Evolutionary conservation across 2,888 invertebrate genomes (phyloP).

Genomic region (Ormyrus rosae): DNA sequence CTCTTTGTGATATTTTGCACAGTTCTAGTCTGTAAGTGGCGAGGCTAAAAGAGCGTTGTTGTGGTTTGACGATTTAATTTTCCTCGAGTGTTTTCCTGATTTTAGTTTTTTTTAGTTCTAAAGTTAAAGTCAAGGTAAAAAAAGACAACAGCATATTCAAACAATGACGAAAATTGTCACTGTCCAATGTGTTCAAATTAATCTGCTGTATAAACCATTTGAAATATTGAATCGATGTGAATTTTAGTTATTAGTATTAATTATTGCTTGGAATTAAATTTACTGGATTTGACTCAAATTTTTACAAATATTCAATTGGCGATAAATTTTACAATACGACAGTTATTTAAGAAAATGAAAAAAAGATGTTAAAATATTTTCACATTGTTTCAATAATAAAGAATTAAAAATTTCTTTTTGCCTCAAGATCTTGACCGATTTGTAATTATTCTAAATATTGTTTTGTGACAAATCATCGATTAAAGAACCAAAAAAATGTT

Average conservation of each 20-base stretch:
- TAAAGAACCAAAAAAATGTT: slow-evolving; percentile 21
- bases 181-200: slow-evolving; percentile 34
- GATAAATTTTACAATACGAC: too few species aligned
- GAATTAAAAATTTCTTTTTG: too few species aligned
- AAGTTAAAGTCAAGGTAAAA: background rate
- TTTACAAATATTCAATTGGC: too few species aligned
- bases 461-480: background rate
- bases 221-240: too few species aligned
- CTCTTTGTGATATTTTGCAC: slow-evolving; percentile 41
- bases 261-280: too few species aligned
- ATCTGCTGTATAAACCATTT: background rate
- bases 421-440: too few species aligned
- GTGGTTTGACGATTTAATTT: slow-evolving; percentile 10
- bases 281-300: too few species aligned
- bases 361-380: too few species aligned
- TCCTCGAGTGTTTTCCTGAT: slow-evolving; percentile 17
- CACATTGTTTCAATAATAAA: too few species aligned
- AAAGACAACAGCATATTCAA: slow-evolving; percentile 1
- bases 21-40: slow-evolving; percentile 38
- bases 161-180: slow-evolving; percentile 8
- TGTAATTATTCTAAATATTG: too few species aligned
- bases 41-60: background rate
- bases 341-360: too few species aligned
- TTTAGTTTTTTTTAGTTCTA: slow-evolving; percentile 13
- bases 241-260: too few species aligned